phyloP scores from a whole-genome alignment of 2,888 invertebrate genomes.

The Embidobia sp. region DNA sequence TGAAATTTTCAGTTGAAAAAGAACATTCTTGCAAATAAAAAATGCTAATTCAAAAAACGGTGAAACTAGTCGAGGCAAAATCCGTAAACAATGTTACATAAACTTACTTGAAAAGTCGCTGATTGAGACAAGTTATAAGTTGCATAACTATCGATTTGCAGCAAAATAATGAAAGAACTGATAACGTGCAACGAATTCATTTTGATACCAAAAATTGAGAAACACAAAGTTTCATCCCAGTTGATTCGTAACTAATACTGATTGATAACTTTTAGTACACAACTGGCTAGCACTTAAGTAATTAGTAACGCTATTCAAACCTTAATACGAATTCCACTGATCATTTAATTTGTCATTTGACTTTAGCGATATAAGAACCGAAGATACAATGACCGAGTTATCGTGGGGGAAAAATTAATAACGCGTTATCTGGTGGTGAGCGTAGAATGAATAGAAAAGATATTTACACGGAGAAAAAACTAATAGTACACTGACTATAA shows the following conservation, averaged over 20 bases:
- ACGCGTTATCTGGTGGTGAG: not conserved
- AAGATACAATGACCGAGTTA: not conserved
- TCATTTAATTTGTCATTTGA: not conserved
- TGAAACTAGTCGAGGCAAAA: too few relatives aligned
- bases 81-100: not conserved
- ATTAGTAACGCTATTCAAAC: too few relatives aligned
- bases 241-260: too few relatives aligned
- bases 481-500: slow-evolving; percentile 3
- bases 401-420: not conserved
- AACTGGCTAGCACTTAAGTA: too few relatives aligned
- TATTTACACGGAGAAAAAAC: not conserved
- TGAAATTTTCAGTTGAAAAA: too few relatives aligned
- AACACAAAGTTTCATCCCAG: too few relatives aligned
- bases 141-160: not conserved
- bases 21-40: too few relatives aligned
- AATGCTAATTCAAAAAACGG: too few relatives aligned
- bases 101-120: not conserved
- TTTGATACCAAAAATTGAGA: not conserved
- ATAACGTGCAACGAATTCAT: not conserved
- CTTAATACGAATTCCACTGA: not conserved
- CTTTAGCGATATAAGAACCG: not conserved
- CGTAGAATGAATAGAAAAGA: not conserved
- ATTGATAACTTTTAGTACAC: too few relatives aligned
- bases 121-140: not conserved
- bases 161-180: not conserved